Percentiles rank a stretch among this genome's conserved stretches.
Conservation (phyloP, 2,113 vertebrate species). For the Neoarius graeffei region DNA sequence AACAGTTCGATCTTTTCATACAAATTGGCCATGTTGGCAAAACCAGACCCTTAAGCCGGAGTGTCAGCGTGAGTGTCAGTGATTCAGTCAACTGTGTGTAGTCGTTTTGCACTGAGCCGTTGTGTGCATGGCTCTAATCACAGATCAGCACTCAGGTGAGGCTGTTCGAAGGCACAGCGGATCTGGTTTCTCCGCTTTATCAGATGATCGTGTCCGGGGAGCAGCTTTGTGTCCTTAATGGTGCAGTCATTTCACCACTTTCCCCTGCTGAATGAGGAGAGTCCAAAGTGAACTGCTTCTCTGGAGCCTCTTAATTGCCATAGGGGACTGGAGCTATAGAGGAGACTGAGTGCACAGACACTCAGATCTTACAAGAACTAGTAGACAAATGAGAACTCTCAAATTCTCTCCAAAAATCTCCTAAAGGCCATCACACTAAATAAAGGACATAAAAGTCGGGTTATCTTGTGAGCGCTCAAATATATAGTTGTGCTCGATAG, state of each 20-base stretch:
- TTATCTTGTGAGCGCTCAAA: conserved; percentile 11
- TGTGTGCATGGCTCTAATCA: conserved; percentile 39
- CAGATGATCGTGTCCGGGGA: conserved; percentile 65
- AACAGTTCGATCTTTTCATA: not conserved
- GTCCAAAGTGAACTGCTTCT: conserved; percentile 50
- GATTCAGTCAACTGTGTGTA: conserved; percentile 25
- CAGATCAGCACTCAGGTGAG: conserved; percentile 62
- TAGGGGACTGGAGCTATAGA: conserved; percentile 48
- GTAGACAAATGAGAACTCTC: conserved; percentile 47
- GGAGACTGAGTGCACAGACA: conserved; percentile 43
- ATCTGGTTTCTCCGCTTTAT: conserved; percentile 74
- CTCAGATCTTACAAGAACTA: conserved; percentile 24
- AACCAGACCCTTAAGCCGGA: not conserved
- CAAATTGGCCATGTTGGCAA: not conserved
- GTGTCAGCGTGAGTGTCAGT: not conserved
- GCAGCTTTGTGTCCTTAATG: conserved; percentile 71
- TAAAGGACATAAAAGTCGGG: conserved; percentile 34
- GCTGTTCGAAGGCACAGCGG: conserved; percentile 57
- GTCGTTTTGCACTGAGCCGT: not conserved
- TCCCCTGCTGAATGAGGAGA: conserved; percentile 46
- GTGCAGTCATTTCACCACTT: conserved; percentile 42
- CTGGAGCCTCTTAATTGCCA: conserved; percentile 55
- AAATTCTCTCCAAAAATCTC: conserved; percentile 19
- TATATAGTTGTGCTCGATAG: conserved; percentile 37
- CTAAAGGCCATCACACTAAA: conserved; percentile 24